Base-by-base conservation (phyloP, 1,140 invertebrate genomes). In the Cydia strobilella region DNA sequence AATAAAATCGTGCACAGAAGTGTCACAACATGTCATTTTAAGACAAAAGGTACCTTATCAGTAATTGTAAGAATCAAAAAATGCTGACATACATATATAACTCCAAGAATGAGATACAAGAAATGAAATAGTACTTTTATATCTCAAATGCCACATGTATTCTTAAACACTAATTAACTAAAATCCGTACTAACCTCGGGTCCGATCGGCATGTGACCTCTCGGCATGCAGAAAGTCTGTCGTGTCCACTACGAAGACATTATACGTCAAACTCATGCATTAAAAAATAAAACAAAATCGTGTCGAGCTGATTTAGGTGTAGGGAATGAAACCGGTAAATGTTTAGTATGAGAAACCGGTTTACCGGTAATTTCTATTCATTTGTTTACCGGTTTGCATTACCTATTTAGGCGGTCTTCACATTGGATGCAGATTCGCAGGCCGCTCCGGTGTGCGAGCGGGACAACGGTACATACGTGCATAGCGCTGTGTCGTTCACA, bases 191-290 rank as follows among this genome's bases (percentile, higher is more conserved):
- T 79, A 77, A 92, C 90, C 89, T 92, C 84, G 87, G 45, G 86
- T 90, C 74, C 85, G 72, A 7, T 92, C 90, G 62, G 88, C 86
- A 81, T 92, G 88, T 31, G 84, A 82, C 12, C 90, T 75, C 76
- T 92, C 90, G 13, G 86, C 84, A 27, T 86, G 82, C 84, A 92
- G 80, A 84, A 92, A 92, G 80, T 92, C 90, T 74, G 85, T 90
- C 72, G 87, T 86, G 73, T 90, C 87, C 73, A 82, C 87, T 91
- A 90, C 51, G 79, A 74, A 77, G 23, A 74, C 78, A 83, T 75
- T 25, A 42, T 15, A n/a, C 31, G 54, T 65, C 78, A 84, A 81
- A 77, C 66, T 18, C 74, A 76, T 77, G 63, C 66, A 71, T 51
- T 63, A 72, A 51, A 76, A 54, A 54, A 62, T 20, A 59, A 75